Percentiles rank a stretch among this genome's conserved stretches.
phyloP scores from a whole-genome alignment of 2,888 invertebrate species.

The Anaspis maculata region DNA sequence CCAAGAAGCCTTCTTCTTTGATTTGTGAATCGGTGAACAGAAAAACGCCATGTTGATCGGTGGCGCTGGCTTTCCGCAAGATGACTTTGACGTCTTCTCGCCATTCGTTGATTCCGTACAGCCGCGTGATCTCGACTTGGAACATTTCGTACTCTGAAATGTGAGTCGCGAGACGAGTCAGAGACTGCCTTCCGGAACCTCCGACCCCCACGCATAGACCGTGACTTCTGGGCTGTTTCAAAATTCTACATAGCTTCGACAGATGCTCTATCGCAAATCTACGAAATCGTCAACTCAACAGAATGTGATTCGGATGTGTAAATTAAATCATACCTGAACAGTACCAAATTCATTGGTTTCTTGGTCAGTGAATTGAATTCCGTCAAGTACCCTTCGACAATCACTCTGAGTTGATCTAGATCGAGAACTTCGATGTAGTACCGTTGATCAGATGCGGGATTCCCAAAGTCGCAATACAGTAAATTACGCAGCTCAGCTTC shows the following conservation, averaged over 20 bases:
- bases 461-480: slow-evolving; percentile 91
- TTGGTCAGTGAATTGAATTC: slow-evolving; percentile 94
- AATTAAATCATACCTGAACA: slow-evolving; percentile 65
- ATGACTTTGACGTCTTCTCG: slow-evolving; percentile 81
- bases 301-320: too few relatives aligned
- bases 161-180: slow-evolving; percentile 83
- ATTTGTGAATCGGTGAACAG: slow-evolving; percentile 89
- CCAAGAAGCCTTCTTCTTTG: slow-evolving; percentile 86
- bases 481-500: slow-evolving; percentile 77
- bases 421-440: slow-evolving; percentile 85
- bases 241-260: slow-evolving; percentile 80
- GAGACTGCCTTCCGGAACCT: slow-evolving; percentile 87
- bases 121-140: slow-evolving; percentile 85
- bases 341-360: slow-evolving; percentile 91
- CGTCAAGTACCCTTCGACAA: slow-evolving; percentile 80
- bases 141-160: slow-evolving; percentile 90
- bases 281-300: too few relatives aligned
- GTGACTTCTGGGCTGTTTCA: slow-evolving; percentile 83
- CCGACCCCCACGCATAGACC: slow-evolving; percentile 79
- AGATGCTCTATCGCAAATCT: slow-evolving; percentile 91
- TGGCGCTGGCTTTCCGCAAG: slow-evolving; percentile 69
- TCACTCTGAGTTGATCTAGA: slow-evolving; percentile 67
- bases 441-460: slow-evolving; percentile 83
- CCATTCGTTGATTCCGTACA: slow-evolving; percentile 80
- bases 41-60: slow-evolving; percentile 82